Conservation (phyloP, 2,113 vertebrate genomes). For the Elaphurus davidianus region DNA sequence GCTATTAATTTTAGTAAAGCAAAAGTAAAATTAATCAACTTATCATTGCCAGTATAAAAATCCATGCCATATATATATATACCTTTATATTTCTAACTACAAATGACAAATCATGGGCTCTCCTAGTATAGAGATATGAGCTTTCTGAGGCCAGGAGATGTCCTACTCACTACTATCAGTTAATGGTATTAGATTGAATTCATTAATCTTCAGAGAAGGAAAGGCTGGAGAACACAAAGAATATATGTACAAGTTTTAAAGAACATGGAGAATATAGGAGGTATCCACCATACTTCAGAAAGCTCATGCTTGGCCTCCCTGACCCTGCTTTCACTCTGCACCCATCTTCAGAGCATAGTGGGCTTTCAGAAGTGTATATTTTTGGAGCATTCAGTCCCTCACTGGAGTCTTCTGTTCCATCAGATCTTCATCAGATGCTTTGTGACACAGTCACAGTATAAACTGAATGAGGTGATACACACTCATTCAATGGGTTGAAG, state of each 20-base stretch:
- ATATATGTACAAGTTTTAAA: not conserved
- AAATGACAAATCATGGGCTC: not conserved
- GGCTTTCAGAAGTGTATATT: too few relatives aligned
- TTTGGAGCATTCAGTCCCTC: fast-evolving
- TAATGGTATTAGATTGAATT: not conserved
- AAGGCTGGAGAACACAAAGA: not conserved
- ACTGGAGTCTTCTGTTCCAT: not conserved
- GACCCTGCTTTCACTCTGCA: not conserved
- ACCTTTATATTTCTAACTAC: not conserved
- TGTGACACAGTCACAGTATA: not conserved
- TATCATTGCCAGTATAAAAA: not conserved
- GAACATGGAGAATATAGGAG: not conserved
- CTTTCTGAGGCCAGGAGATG: not conserved
- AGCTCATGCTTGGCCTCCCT: not conserved
- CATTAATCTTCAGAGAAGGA: not conserved
- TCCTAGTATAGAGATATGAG: not conserved
- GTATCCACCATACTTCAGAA: fast-evolving
- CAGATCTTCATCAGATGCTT: not conserved
- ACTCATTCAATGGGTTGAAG: not conserved
- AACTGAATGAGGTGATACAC: not conserved
- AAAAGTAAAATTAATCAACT: not conserved
- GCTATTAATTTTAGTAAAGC: not conserved
- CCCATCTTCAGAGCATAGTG: not conserved
- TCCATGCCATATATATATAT: not conserved
- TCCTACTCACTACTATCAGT: not conserved